A percentile compares a stretch with the other conserved stretches of the same genome.
Conservation (phyloP, 1,140 invertebrate species). For the Nasonia vitripennis region DNA sequence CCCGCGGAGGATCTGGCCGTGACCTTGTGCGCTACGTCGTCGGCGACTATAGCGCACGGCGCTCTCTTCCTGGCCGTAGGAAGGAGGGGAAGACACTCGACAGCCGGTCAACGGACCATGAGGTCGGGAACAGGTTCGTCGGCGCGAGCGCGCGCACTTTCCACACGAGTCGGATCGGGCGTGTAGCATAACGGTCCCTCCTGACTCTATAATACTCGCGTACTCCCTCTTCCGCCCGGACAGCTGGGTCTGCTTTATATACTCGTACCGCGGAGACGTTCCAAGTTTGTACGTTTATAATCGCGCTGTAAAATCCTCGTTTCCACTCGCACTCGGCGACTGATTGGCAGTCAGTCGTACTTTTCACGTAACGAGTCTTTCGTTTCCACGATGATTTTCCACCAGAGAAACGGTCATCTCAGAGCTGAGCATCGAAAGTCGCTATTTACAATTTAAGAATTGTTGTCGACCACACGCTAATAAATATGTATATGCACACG, state of each 20-base stretch:
- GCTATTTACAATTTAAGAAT: neutral
- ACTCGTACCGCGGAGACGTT: neutral
- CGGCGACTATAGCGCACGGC: neutral
- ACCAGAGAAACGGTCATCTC: no score
- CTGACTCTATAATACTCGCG: neutral
- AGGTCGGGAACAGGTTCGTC: conserved; percentile 41
- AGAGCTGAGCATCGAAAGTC: neutral
- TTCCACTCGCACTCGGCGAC: neutral
- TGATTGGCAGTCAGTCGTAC: no score
- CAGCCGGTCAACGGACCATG: conserved; percentile 38
- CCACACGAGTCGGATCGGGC: neutral
- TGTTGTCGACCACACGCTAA: neutral
- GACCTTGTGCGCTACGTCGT: neutral
- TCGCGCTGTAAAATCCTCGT: neutral
- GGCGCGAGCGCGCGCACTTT: conserved; percentile 2
- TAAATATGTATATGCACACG: neutral
- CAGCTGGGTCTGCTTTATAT: neutral
- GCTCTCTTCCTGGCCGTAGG: neutral
- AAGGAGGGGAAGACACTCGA: neutral
- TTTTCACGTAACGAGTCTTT: no score
- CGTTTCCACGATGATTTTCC: no score
- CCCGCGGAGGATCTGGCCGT: neutral
- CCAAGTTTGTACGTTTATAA: no score
- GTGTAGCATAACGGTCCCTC: conserved; percentile 34
- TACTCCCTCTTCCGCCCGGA: neutral